Conservation (phyloP, 2,888 invertebrate species). For the Mylabris sibirica region DNA sequence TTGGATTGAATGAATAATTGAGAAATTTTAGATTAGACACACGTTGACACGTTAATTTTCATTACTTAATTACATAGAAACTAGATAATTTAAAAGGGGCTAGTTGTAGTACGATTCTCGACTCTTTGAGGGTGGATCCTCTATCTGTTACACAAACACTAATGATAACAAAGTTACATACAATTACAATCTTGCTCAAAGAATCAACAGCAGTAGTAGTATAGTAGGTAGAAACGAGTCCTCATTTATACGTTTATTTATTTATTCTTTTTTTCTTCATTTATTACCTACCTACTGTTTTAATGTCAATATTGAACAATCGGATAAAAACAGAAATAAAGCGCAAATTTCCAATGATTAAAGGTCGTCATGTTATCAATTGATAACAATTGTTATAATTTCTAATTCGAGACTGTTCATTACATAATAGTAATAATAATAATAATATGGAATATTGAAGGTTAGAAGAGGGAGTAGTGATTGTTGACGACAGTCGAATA, state of each 20-base stretch:
- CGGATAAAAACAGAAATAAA: background rate
- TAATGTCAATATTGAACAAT: conserved; percentile 4
- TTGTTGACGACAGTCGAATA: background rate
- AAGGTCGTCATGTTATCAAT: conserved; percentile 6
- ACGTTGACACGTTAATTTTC: conserved; percentile 58
- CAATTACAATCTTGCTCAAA: conserved; percentile 58
- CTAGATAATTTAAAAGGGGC: conserved; percentile 46
- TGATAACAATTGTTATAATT: conserved; percentile 9
- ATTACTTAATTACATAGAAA: conserved; percentile 62
- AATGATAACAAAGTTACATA: conserved; percentile 63
- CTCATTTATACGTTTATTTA: background rate
- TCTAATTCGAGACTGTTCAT: background rate
- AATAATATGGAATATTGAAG: background rate
- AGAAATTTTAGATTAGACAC: conserved; percentile 52
- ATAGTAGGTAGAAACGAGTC: background rate
- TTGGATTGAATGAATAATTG: conserved; percentile 56
- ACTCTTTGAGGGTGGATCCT: conserved; percentile 54
- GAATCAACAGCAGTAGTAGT: background rate
- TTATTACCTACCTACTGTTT: conserved; percentile 15
- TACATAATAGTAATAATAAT: background rate
- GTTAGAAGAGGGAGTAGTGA: background rate
- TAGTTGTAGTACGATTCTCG: conserved; percentile 37
- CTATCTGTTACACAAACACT: conserved; percentile 48
- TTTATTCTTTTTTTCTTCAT: background rate
- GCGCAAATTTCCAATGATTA: background rate